Evolutionary conservation across 2,888 invertebrate genomes (phyloP), one percentile per base, ranked within the genome.

Genomic region (Marronus borbonicus): DNA sequence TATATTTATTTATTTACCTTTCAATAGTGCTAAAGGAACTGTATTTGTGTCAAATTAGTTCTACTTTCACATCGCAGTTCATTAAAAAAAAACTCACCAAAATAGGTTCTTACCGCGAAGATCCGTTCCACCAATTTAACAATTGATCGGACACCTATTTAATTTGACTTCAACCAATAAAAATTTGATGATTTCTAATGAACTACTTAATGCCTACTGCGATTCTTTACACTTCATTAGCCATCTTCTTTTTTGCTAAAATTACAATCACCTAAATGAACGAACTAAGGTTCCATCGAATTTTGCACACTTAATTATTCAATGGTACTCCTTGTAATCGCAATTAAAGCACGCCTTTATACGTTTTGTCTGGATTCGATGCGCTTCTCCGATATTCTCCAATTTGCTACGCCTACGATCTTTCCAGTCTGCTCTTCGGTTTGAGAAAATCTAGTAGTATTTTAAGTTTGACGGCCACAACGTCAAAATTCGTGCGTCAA

Each of bases 231-330:
- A 12, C 44, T 44, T 44, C 44, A 44, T 44, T 44, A 44, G 8
- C 8, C 44, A 8, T 44, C 12, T 12, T 44, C 44, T 12, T 44
- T 44, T 44, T 44, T 44, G 8, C 44, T 44, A 44, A 44, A 44
- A 44, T 44, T 44, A 12, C 44, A 12, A 44, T 44, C 44, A 12
- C 12, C 8, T 44, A 44, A 7, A 12, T 7, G 8, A 44, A 8
- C 44, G 8, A 8, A 8, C 1, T 44, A 2, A 44, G 2, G 8
- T 44, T 12, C 44, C 44, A 2, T 44, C 12, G 8, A 5, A 52
- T 52, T 52, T 52, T 52, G 52, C 52, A 52, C 52, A 52, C n/a
- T 52, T 52, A 52, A 52, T 52, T 52, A n/a, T 52, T 17, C 52
- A 44, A 44, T 44, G 44, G 8, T 44, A 44, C 44, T 44, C 44